phyloP scores from a whole-genome alignment of 2,113 vertebrate species.

The Pleuronectes platessa region DNA sequence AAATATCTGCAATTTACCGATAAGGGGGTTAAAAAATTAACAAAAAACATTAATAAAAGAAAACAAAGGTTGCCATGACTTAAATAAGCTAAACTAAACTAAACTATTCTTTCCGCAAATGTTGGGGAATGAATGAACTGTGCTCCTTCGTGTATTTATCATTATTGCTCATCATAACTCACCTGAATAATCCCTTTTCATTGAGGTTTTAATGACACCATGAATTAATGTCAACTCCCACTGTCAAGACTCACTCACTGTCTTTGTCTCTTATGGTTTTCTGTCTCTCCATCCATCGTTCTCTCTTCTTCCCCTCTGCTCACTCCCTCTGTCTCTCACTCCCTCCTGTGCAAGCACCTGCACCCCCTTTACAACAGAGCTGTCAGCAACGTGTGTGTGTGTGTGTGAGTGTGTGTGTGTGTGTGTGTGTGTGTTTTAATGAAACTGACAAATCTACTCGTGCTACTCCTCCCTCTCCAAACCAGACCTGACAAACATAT shows the following conservation, averaged over 20 bases:
- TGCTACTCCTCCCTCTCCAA: conserved; percentile 45
- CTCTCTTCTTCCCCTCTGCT: conserved; percentile 1
- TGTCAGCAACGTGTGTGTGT: conserved; percentile 43
- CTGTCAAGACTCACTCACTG: conserved; percentile 16
- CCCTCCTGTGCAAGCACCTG: conserved; percentile 30
- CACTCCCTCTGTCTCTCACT: not conserved
- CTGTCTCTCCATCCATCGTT: not conserved
- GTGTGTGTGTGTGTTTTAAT: conserved; percentile 43
- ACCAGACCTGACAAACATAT: conserved; percentile 62
- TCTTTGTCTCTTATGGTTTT: conserved; percentile 28
- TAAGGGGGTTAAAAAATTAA: too few relatives aligned
- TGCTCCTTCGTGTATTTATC: not conserved
- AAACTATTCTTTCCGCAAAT: not conserved
- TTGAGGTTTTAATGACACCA: conserved; percentile 8
- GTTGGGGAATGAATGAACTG: not conserved
- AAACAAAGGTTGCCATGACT: too few relatives aligned
- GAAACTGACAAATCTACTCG: conserved; percentile 54
- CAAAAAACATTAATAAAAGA: too few relatives aligned
- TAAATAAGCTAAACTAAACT: too few relatives aligned
- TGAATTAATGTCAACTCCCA: conserved; percentile 25
- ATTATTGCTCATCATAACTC: not conserved
- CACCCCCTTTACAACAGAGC: conserved; percentile 38
- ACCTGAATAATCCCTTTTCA: conserved; percentile 11
- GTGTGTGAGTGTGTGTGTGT: conserved; percentile 27
- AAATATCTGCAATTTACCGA: too few relatives aligned